phyloP scores from a whole-genome alignment of 2,113 vertebrate species.

The Terrapene triunguis region DNA sequence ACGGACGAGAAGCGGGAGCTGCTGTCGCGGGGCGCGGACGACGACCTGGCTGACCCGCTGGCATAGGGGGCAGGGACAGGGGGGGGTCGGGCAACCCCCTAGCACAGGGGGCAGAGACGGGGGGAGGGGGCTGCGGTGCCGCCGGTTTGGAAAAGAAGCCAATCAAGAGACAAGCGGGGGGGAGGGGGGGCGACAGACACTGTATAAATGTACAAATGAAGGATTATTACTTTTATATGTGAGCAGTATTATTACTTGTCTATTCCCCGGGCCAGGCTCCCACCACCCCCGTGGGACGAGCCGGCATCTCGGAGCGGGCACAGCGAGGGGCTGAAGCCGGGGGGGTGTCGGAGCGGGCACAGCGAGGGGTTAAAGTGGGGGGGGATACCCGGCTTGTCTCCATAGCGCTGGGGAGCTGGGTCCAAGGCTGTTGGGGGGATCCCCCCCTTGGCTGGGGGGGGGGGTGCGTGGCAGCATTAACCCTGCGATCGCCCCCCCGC shows the following conservation, averaged over 20 bases:
- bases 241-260: slow-evolving; percentile 93
- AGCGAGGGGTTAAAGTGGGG: background rate
- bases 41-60: slow-evolving; percentile 93
- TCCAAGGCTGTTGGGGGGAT: background rate
- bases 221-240: slow-evolving; percentile 99
- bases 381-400: background rate
- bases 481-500: fast-evolving
- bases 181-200: slow-evolving; percentile 75
- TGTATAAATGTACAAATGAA: slow-evolving; percentile 99
- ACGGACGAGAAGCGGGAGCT: slow-evolving; percentile 97
- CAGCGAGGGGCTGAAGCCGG: fast-evolving
- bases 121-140: slow-evolving; percentile 1
- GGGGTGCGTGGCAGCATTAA: background rate
- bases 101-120: slow-evolving; percentile 82
- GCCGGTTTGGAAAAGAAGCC: slow-evolving; percentile 43
- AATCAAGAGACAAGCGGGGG: slow-evolving; percentile 22
- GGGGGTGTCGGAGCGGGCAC: background rate
- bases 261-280: slow-evolving; percentile 77
- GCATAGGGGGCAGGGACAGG: slow-evolving; percentile 82
- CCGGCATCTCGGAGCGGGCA: background rate
- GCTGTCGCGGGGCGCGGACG: slow-evolving; percentile 89
- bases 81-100: slow-evolving; percentile 84
- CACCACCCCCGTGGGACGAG: background rate
- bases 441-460: fast-evolving
- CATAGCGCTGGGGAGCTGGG: fast-evolving